These are phyloP conservation scores for Epinephelus cyanopodus DNA, from an alignment of 2,113 vertebrate genomes.

Conservation along the genomic window DNA sequence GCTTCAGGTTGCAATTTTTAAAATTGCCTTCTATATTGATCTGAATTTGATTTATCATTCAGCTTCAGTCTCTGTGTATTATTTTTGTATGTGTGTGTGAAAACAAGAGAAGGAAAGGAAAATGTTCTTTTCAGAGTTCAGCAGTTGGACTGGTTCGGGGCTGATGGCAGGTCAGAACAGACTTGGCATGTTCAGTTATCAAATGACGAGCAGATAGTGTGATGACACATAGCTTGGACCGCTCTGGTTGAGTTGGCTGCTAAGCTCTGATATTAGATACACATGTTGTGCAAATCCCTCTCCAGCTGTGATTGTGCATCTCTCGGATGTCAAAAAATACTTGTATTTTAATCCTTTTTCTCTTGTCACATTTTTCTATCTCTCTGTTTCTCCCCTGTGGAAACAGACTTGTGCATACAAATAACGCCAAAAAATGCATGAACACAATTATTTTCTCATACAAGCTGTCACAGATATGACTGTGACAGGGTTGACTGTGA, in stretches of 20 bases:
- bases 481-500: background rate
- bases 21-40: too few relatives aligned
- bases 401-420: background rate
- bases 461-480: background rate
- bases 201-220: constrained; percentile 34
- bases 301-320: constrained; percentile 18
- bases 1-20: too few relatives aligned
- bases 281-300: constrained; percentile 55
- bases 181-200: constrained; percentile 41
- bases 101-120: background rate
- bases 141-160: constrained; percentile 24
- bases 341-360: constrained; percentile 18
- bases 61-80: background rate
- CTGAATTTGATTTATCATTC: too few relatives aligned
- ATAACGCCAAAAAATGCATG: background rate
- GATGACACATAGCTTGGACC: constrained; percentile 47
- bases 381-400: background rate
- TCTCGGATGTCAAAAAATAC: constrained; percentile 15
- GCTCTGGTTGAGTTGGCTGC: constrained; percentile 20
- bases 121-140: background rate
- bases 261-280: constrained; percentile 35
- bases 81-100: background rate
- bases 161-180: constrained; percentile 41
- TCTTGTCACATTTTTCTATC: background rate
- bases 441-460: background rate